These are phyloP conservation scores for Nothoprocta pentlandii DNA, from an alignment of 2,113 vertebrate genomes.

Conservation along the genomic window DNA sequence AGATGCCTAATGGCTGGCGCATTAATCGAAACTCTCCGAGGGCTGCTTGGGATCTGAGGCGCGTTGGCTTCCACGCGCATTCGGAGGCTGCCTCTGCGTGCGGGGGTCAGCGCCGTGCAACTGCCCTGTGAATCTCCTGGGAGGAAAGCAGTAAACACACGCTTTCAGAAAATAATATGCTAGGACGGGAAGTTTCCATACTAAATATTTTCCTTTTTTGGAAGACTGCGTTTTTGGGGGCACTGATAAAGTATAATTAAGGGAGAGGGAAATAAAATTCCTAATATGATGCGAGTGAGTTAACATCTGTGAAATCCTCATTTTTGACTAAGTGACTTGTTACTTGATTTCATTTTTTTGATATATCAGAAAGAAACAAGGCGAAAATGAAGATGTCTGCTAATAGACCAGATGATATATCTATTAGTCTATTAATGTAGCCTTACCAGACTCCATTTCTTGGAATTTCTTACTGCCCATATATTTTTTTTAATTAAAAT, in stretches of 20 bases:
- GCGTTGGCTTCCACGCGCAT: conserved; percentile 42
- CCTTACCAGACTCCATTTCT: neutral
- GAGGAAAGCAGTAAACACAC: neutral
- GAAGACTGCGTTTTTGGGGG: neutral
- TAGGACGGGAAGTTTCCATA: neutral
- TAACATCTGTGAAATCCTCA: neutral
- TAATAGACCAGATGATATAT: neutral
- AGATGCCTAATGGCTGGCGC: conserved; percentile 53
- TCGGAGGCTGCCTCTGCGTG: neutral
- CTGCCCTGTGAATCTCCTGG: neutral
- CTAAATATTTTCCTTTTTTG: neutral
- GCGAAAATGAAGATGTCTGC: neutral
- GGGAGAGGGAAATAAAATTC: neutral
- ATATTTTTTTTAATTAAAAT: neutral
- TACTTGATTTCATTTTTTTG: neutral
- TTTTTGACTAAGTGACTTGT: neutral
- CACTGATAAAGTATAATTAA: neutral
- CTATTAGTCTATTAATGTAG: neutral
- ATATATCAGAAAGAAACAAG: neutral
- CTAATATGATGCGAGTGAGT: neutral
- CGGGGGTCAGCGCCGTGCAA: neutral
- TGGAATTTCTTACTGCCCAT: neutral
- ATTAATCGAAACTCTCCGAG: conserved; percentile 49
- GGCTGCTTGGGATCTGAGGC: conserved; percentile 9
- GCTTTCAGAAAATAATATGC: neutral